Evolutionary conservation across 2,888 invertebrate species (phyloP), one percentile per base, ranked within the genome.

Genomic region (Phaedon cochleariae): DNA sequence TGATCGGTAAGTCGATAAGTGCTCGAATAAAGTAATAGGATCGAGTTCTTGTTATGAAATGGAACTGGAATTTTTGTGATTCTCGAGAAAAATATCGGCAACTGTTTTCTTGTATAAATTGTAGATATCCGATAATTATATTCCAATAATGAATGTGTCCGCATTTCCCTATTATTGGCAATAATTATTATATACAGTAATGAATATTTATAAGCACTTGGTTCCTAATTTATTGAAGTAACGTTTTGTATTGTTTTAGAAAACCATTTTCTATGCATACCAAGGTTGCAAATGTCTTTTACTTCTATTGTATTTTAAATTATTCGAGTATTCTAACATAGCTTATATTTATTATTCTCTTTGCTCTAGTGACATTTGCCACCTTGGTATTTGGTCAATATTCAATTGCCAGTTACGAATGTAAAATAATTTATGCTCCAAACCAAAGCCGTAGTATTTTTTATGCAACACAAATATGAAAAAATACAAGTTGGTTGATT

Each of bases 211-310:
- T 81, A 82, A 82, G 81, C 82, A 82, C 82, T 81, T 81, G 82
- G 82, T 83, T 83, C 82, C 83, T 82, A 82, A 82, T 81, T 81
- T 82, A 81, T 81, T 80, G 75, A 71, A 79, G 74, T 77, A 78
- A 78, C 74, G 73, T 77, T 79, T 78, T 79, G 76, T 80, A 79
- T 79, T 75, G 74, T 80, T 79, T 80, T 79, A 80, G 76, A 77
- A 75, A 73, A 76, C 73, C 73, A 73, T 71, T 74, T 73, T 77
- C 74, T 70, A 41, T 41, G 70, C 71, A 74, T 77, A 77, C 79
- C 80, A 76, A 80, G 80, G 79, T 73, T 72, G 73, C 79, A 79
- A 80, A 79, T 79, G 75, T 79, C 76, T 72, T 72, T 72, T 70
- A 72, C 55, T 71, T 68, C 73, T 73, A 70, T 73, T 74, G 69